Evolutionary conservation across 1,140 invertebrate genomes (phyloP).

Genomic region (Phortica variegata): DNA sequence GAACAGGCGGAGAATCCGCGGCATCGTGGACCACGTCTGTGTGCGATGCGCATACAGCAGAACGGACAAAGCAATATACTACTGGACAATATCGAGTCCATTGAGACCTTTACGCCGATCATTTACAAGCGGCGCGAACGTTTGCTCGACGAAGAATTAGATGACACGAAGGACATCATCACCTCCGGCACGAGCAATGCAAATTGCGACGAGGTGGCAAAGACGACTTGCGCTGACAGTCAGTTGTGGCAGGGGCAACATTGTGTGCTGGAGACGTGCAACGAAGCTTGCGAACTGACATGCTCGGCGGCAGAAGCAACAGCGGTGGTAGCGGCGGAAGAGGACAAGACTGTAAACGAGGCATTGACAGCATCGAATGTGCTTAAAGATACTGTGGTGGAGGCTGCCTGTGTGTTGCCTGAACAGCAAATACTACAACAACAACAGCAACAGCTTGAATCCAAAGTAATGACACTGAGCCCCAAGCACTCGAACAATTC

Average conservation of each 20-base stretch:
- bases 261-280: conserved; percentile 36
- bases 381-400: neutral
- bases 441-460: conserved; percentile 1
- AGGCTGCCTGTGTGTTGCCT: neutral
- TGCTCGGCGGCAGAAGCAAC: conserved; percentile 5
- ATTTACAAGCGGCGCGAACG: conserved; percentile 64
- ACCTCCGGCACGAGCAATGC: conserved; percentile 51
- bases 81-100: conserved; percentile 71
- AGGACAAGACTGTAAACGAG: neutral
- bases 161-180: conserved; percentile 54
- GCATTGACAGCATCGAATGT: neutral
- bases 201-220: conserved; percentile 5
- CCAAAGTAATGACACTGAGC: conserved; percentile 10
- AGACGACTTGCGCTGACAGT: conserved; percentile 14
- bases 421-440: conserved; percentile 1
- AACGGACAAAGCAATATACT: conserved; percentile 75
- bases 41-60: conserved; percentile 71
- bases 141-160: conserved; percentile 50
- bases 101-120: conserved; percentile 65
- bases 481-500: conserved; percentile 47
- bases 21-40: conserved; percentile 66
- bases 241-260: conserved; percentile 41
- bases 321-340: neutral
- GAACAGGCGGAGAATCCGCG: conserved; percentile 54
- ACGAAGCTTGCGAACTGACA: conserved; percentile 35